These are phyloP conservation scores for Laspeyria flexula DNA, from an alignment of 2,888 invertebrate genomes.

Conservation along the genomic window DNA sequence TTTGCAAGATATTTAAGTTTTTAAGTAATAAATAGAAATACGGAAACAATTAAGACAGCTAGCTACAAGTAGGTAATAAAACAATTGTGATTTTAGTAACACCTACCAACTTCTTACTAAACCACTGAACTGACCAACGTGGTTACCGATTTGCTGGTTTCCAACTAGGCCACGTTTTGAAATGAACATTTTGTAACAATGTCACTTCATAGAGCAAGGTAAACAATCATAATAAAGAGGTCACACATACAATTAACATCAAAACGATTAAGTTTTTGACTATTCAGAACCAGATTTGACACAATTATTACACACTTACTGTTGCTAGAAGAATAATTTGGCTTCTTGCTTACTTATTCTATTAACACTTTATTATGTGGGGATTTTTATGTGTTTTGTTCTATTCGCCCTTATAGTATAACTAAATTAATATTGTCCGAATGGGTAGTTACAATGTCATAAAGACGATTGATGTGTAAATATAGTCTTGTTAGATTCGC, in stretches of 20 bases:
- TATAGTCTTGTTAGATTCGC: conserved; percentile 67
- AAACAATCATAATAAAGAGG: conserved; percentile 31
- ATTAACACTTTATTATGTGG: background rate
- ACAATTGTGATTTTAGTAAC: conserved; percentile 7
- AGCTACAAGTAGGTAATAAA: conserved; percentile 5
- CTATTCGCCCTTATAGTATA: conserved; percentile 10
- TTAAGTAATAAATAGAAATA: conserved; percentile 21
- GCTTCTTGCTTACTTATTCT: conserved; percentile 1
- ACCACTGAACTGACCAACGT: background rate
- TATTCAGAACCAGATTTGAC: conserved; percentile 26
- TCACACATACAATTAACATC: conserved; percentile 33
- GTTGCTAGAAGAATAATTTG: conserved; percentile 3
- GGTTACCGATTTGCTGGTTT: conserved; percentile 7
- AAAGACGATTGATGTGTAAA: conserved; percentile 53
- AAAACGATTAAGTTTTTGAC: conserved; percentile 27
- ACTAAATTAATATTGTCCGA: conserved; percentile 18
- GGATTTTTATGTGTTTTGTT: conserved; percentile 10
- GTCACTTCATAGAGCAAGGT: conserved; percentile 37
- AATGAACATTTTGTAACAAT: conserved; percentile 38
- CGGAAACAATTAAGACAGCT: conserved; percentile 28
- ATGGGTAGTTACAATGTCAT: conserved; percentile 30
- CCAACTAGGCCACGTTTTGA: conserved; percentile 31
- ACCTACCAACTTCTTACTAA: background rate
- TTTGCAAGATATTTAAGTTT: conserved; percentile 32
- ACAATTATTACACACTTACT: too few species aligned